Conservation (phyloP, 1,140 invertebrate genomes). For the Pseudomyrmex cubaensis region DNA sequence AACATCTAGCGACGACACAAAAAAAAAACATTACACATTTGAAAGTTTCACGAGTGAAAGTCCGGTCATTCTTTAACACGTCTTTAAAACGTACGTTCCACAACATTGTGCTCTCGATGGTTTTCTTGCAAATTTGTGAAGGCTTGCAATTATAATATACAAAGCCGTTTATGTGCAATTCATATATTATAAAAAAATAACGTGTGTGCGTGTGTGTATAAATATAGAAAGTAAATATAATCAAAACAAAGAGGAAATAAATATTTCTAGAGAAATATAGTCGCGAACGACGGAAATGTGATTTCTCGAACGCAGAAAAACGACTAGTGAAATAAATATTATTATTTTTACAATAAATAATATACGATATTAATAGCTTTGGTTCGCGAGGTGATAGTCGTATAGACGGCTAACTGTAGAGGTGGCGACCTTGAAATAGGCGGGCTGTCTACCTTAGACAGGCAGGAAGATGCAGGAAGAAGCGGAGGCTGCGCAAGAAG, state of each 20-base stretch:
- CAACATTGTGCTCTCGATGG: not conserved
- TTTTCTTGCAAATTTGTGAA: conserved; percentile 1
- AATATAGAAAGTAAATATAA: not conserved
- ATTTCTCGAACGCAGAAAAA: not conserved
- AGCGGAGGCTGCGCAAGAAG: conserved; percentile 45
- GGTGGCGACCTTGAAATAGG: conserved; percentile 61
- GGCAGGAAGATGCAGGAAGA: conserved; percentile 61
- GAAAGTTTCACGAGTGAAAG: conserved; percentile 32
- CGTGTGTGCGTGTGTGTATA: not conserved
- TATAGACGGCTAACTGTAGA: conserved; percentile 19
- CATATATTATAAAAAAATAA: no score
- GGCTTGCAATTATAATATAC: not conserved
- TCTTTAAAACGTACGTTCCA: not conserved
- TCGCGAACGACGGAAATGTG: not conserved
- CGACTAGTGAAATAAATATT: conserved; percentile 4
- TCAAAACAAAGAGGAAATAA: not conserved
- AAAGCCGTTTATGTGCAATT: no score
- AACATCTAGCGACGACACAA: not conserved
- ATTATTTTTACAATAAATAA: not conserved
- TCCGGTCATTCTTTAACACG: not conserved
- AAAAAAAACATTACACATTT: conserved; percentile 15
- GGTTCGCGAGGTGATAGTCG: not conserved
- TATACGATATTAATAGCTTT: not conserved
- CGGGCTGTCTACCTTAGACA: conserved; percentile 60
- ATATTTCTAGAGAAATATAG: not conserved